Conservation (phyloP, 1,140 invertebrate species). For the Dreissena polymorpha region DNA sequence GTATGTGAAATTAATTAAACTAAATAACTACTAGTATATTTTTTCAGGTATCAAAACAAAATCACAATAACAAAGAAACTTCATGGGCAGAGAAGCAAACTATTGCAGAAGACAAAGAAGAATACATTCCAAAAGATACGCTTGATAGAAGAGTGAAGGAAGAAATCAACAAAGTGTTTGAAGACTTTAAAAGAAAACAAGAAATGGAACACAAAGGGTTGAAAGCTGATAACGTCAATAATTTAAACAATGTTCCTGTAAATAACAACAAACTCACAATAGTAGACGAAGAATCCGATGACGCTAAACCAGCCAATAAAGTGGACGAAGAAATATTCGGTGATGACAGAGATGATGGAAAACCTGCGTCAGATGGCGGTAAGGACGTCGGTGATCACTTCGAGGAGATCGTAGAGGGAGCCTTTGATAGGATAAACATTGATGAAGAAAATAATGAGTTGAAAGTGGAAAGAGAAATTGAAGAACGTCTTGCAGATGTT, state of each 20-base stretch:
- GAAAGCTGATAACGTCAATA: slow-evolving; percentile 15
- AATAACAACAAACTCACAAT: background rate
- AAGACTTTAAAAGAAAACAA: too few species aligned
- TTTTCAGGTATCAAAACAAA: too few species aligned
- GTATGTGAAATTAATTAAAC: too few species aligned
- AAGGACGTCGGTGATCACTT: slow-evolving; percentile 12
- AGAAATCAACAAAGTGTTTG: too few species aligned
- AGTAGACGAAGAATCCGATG: too few species aligned
- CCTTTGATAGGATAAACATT: slow-evolving; percentile 5
- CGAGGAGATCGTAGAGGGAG: background rate
- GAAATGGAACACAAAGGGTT: too few species aligned
- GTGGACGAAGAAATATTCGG: background rate
- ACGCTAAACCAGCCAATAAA: background rate
- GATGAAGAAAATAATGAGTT: slow-evolving; percentile 19
- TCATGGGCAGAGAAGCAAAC: too few species aligned
- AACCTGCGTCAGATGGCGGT: slow-evolving; percentile 1
- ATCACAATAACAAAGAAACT: too few species aligned
- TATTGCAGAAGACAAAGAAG: too few species aligned
- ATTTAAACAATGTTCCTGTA: too few species aligned
- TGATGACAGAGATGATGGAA: slow-evolving; percentile 6
- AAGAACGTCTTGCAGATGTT: background rate
- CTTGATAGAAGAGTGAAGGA: background rate
- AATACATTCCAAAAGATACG: too few species aligned
- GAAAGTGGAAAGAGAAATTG: background rate
- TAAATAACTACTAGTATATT: too few species aligned